A percentile compares a stretch with the other conserved stretches of the same genome.
phyloP scores from a whole-genome alignment of 2,888 invertebrate species.

The Harpalus rubripes region DNA sequence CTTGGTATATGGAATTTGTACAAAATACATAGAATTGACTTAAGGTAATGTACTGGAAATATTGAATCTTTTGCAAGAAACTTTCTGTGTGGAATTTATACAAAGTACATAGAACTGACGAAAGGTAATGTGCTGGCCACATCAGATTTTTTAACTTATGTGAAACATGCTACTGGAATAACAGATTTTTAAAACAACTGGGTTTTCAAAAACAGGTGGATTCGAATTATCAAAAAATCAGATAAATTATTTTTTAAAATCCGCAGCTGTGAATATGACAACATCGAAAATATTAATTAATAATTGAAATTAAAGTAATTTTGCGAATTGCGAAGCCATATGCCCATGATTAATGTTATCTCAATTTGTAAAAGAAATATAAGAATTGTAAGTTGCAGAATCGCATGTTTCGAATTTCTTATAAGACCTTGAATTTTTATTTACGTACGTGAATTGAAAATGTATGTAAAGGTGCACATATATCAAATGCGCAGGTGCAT shows the following conservation, averaged over 20 bases:
- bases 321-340: neutral
- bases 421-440: constrained; percentile 9
- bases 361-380: neutral
- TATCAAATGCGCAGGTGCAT: constrained; percentile 13
- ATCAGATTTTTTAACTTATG: too few relatives aligned
- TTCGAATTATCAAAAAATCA: neutral
- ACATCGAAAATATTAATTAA: neutral
- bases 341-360: constrained; percentile 11
- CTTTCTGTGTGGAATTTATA: too few relatives aligned
- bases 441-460: neutral
- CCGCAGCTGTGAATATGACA: neutral
- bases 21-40: too few relatives aligned
- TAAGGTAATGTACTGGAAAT: too few relatives aligned
- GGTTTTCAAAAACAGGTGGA: too few relatives aligned
- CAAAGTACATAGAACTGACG: too few relatives aligned
- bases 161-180: too few relatives aligned
- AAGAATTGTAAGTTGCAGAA: neutral
- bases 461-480: constrained; percentile 12
- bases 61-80: too few relatives aligned
- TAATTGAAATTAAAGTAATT: constrained; percentile 1
- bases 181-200: too few relatives aligned
- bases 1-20: too few relatives aligned
- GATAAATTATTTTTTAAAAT: neutral
- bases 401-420: neutral
- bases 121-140: too few relatives aligned